Evolutionary conservation across 1,140 invertebrate genomes (phyloP).

Genomic region (Lethrus apterus): DNA sequence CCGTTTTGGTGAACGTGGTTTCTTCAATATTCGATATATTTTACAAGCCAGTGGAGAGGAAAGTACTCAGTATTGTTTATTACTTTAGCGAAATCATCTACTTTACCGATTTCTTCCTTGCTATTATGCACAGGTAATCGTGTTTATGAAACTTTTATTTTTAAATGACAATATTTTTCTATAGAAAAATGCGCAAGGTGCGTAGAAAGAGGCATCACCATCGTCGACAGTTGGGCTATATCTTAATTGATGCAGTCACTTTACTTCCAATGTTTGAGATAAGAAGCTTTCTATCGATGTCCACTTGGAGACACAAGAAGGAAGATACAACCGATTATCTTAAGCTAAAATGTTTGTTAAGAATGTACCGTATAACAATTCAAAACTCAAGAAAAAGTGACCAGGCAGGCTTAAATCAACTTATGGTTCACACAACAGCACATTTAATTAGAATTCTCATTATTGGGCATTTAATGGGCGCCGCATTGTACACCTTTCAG

Average conservation of each 20-base stretch:
- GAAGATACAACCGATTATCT: background rate
- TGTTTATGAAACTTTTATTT: background rate
- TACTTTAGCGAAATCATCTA: slow-evolving; percentile 5
- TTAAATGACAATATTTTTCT: background rate
- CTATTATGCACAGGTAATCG: slow-evolving; percentile 13
- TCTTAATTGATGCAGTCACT: background rate
- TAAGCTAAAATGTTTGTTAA: slow-evolving; percentile 3
- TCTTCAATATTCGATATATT: background rate
- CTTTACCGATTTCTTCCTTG: background rate
- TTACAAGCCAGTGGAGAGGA: background rate
- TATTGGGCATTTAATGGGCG: background rate
- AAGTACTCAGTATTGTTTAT: background rate
- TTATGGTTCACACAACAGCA: background rate
- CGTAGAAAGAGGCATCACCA: slow-evolving; percentile 1
- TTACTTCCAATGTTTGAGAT: slow-evolving; percentile 1
- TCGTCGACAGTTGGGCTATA: background rate
- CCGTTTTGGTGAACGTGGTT: background rate
- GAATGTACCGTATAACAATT: background rate
- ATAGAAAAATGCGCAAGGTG: background rate
- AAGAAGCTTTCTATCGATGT: background rate
- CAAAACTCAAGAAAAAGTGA: background rate
- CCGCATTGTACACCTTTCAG: background rate
- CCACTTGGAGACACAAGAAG: background rate
- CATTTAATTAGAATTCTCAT: background rate
- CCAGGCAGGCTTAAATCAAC: background rate